Evolutionary conservation across 2,113 vertebrate species (phyloP).

Genomic region (Notothenia coriiceps): DNA sequence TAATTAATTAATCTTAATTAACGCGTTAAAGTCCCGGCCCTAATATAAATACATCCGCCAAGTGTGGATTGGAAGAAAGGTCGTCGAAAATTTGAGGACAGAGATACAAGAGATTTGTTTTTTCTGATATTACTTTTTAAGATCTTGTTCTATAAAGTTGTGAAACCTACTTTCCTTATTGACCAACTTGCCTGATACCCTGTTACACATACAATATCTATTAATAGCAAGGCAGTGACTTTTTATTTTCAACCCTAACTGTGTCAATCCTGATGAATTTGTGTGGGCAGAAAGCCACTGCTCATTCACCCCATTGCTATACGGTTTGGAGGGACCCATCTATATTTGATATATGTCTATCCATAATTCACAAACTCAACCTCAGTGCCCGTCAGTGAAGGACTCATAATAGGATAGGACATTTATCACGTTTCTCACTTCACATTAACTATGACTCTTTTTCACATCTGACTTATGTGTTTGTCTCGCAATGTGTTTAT

Average conservation of each 20-base stretch:
- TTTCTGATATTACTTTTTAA: too few species aligned
- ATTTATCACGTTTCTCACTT: constrained; percentile 36
- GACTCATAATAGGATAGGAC: constrained; percentile 55
- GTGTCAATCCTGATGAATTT: not conserved
- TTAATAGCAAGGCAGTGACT: too few species aligned
- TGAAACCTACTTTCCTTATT: too few species aligned
- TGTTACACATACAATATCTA: not conserved
- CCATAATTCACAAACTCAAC: constrained; percentile 79
- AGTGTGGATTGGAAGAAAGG: too few species aligned
- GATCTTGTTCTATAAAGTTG: too few species aligned
- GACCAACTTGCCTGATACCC: too few species aligned
- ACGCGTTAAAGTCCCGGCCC: too few species aligned
- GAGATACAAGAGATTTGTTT: too few species aligned
- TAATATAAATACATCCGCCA: too few species aligned
- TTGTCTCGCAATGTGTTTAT: constrained; percentile 1
- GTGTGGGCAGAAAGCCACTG: constrained; percentile 10
- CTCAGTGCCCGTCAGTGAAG: constrained; percentile 59
- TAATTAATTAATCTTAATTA: too few species aligned
- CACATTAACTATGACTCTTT: not conserved
- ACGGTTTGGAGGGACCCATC: constrained; percentile 51
- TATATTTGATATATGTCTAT: constrained; percentile 78
- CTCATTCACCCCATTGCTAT: constrained; percentile 42
- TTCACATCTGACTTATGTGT: not conserved
- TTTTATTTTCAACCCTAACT: not conserved
- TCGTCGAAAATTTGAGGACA: too few species aligned